Evolutionary conservation across 2,113 vertebrate genomes (phyloP), one percentile per base, ranked within the genome.

Genomic region (Dasyurus viverrinus): DNA sequence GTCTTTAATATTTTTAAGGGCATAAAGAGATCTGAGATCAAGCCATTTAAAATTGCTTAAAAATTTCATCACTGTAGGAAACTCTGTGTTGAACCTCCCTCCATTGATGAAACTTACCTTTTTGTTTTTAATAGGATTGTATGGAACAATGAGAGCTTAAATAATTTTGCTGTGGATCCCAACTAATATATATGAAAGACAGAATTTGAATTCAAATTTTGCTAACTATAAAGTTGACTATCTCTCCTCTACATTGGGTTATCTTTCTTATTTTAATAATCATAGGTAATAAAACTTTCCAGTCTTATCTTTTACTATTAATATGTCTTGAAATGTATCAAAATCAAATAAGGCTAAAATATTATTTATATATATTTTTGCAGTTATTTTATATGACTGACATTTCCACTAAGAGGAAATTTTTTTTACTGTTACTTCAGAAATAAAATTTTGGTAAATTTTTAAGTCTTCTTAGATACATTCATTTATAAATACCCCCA

Each of bases 361-460:
- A 89, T 52, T 2, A 50, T 16, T 25, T 22, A 42, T 24, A 27
- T 2, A 10, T n/a, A n/a, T 53, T 97, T 96, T 92, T 90, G 90
- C 46, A 54, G 11, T 9, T 46, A 68, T 46, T 91, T 6, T 8
- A 30, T 52, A 24, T 91, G 57, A 0, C 26, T 92, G 54, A 11
- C 50, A 57, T 92, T 94, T 36, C 46, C 54, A 52, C 25, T 60
- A 94, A 93, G 92, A 2, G 57, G 92, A 92, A 55, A 42, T 27
- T 60, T n/a, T 89, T n/a, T 47, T 68, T 47, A 8, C 84, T 90
- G 53, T 5, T 14, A 50, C 93, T 94, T 26, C 92, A 54, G 93
- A 96, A 94, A 92, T 42, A 16, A 93, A 95, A 95, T 23, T 6
- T 96, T 92, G 8, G 0, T 54, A 54, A 9, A 91, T 89, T 6